Percentiles rank a stretch among this genome's conserved stretches.
phyloP scores from a whole-genome alignment of 2,888 invertebrate species.

The Allygus modestus region DNA sequence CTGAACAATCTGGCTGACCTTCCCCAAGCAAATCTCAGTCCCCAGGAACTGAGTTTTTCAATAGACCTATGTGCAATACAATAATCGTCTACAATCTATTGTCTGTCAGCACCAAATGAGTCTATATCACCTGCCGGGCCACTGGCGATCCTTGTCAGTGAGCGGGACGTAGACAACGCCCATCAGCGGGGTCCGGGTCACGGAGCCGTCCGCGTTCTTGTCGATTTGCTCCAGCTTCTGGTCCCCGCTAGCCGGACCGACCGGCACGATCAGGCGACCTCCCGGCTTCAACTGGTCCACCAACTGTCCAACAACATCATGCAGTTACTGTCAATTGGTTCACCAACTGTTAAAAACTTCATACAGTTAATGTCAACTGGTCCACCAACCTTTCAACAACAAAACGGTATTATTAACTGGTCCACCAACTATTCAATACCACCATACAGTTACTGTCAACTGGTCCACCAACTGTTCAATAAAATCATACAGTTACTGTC shows the following conservation, averaged over 20 bases:
- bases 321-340: constrained; percentile 82
- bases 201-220: constrained; percentile 88
- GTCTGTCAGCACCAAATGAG: too few species aligned
- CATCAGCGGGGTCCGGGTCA: constrained; percentile 89
- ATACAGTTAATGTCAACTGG: neutral
- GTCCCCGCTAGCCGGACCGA: constrained; percentile 90
- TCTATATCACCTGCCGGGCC: constrained; percentile 75
- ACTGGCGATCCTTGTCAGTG: constrained; percentile 89
- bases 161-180: constrained; percentile 98
- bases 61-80: too few species aligned
- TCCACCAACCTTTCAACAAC: neutral
- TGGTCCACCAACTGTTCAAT: neutral
- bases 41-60: too few species aligned
- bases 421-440: neutral
- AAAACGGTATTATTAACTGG: too few species aligned
- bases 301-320: constrained; percentile 76
- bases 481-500: too few species aligned
- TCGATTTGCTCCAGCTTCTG: constrained; percentile 95
- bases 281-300: constrained; percentile 93
- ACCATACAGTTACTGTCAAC: too few species aligned
- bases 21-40: too few species aligned
- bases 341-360: constrained; percentile 79
- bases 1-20: too few species aligned
- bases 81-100: too few species aligned
- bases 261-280: constrained; percentile 94